Base-by-base conservation (phyloP, 2,113 vertebrate species). In the Lota lota region DNA sequence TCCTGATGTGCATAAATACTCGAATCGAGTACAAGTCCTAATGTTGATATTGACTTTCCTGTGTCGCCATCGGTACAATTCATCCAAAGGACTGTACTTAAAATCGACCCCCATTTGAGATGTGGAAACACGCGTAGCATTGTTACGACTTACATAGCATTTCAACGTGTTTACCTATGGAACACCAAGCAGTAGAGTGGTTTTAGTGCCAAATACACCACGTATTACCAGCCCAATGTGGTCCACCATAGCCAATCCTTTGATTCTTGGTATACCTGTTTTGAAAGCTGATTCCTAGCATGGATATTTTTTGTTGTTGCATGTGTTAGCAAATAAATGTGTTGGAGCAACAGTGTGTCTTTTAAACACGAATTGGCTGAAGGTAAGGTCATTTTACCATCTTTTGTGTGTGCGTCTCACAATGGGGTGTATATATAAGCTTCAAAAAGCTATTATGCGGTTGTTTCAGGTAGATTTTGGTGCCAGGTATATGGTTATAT, bases 361-460 rank as follows among this genome's bases (percentile, higher is more conserved):
- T 47, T 47, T 47, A 8, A 47, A 47, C 40, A 8, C 40, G 3
- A 12, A 28, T 28, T 28, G 24, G 24, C 24, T 28, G 24, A 28
- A 28, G 24, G 24, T 28, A 47, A 47, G 40, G 40, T 47, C 40
- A 8, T 12, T 28, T 28, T 28, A 28, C 28, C 17, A 12, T 53
- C 3, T 53, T 53, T 14, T 53, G 51, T 53, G 16, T 56, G 10
- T 22, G 12, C n/a, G 54, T n/a, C 54, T 19, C 54, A 8, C 54
- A 61, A 47, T 60, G 2, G 63, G 56, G 28, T 28, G 11, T n/a
- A 18, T 57, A 18, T 57, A n/a, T 0, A 20, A 20, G 21, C 11
- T 12, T 20, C 21, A 7, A n/a, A 50, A 68, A 74, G 85, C 85
- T 83, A 69, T 22, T 82, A 78, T 67, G 80, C 82, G 77, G 83